phyloP scores from a whole-genome alignment of 2,888 invertebrate species.

The Euclidia mi region DNA sequence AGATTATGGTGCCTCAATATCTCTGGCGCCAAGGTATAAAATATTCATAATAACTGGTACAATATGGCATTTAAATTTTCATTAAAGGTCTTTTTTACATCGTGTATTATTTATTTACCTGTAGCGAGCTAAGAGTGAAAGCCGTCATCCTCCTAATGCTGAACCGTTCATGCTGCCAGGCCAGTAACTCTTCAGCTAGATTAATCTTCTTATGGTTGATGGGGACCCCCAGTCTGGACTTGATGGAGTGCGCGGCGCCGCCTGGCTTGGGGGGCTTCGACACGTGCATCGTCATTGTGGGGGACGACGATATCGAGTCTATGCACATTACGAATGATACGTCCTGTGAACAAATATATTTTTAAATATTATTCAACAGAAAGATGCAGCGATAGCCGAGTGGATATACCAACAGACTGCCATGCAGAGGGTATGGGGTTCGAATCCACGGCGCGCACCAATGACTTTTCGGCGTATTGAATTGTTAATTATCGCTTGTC shows the following conservation, averaged over 20 bases:
- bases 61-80: too few relatives aligned
- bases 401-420: too few relatives aligned
- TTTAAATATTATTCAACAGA: too few relatives aligned
- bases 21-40: too few relatives aligned
- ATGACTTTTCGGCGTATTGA: too few relatives aligned
- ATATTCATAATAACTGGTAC: too few relatives aligned
- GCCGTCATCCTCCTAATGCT: slow-evolving; percentile 97
- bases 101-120: slow-evolving; percentile 60
- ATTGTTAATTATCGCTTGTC: too few relatives aligned
- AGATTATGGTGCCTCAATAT: too few relatives aligned
- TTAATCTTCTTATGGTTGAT: slow-evolving; percentile 99
- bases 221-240: slow-evolving; percentile 89
- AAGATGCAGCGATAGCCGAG: too few relatives aligned
- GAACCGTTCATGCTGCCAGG: slow-evolving; percentile 99
- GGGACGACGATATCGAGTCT: slow-evolving; percentile 93
- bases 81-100: too few relatives aligned
- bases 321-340: slow-evolving; percentile 97
- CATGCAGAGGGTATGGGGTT: too few relatives aligned
- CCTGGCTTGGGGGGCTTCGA: slow-evolving; percentile 98
- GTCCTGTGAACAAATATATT: slow-evolving; percentile 89
- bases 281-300: slow-evolving; percentile 96
- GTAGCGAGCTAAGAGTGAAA: slow-evolving; percentile 96
- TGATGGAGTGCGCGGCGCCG: slow-evolving; percentile 92
- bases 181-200: slow-evolving; percentile 96
- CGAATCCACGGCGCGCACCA: too few relatives aligned